These are phyloP conservation scores for Anagrus nilaparvatae DNA, from an alignment of 1,140 invertebrate species.

Conservation along the genomic window DNA sequence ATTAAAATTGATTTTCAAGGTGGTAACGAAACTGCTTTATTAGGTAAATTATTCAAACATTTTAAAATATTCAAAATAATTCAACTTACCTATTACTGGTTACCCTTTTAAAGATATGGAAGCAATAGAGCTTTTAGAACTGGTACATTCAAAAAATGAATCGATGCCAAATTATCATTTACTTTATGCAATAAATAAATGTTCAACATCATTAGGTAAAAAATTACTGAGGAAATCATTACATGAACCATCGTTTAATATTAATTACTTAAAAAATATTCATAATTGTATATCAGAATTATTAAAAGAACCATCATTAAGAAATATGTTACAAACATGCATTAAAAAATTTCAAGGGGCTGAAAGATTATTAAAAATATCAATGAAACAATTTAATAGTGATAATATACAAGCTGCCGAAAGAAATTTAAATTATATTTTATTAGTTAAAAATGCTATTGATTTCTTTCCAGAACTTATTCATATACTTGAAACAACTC, in stretches of 20 bases:
- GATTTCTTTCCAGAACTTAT: conserved; percentile 57
- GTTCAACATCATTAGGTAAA: conserved; percentile 66
- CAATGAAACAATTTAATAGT: conserved; percentile 46
- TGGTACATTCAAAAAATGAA: conserved; percentile 52
- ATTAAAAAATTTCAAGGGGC: conserved; percentile 49
- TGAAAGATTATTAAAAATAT: conserved; percentile 50
- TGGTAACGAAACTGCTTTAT: conserved; percentile 71
- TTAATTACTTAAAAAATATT: conserved; percentile 53
- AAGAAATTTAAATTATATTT: conserved; percentile 66
- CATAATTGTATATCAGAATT: conserved; percentile 68
- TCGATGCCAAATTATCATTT: conserved; percentile 45
- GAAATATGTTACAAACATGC: conserved; percentile 30
- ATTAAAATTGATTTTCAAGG: conserved; percentile 73
- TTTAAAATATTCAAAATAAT: background rate
- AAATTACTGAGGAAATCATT: conserved; percentile 67
- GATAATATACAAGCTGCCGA: conserved; percentile 54
- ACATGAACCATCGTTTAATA: conserved; percentile 66
- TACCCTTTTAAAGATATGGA: conserved; percentile 48
- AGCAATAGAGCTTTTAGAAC: conserved; percentile 60
- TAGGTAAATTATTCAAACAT: conserved; percentile 49
- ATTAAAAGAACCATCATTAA: conserved; percentile 50
- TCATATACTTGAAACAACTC: conserved; percentile 47
- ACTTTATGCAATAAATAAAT: conserved; percentile 66
- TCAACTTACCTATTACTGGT: conserved; percentile 13
- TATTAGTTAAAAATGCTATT: conserved; percentile 69